Evolutionary conservation across 2,113 vertebrate genomes (phyloP).

Genomic region (Carettochelys insculpta): DNA sequence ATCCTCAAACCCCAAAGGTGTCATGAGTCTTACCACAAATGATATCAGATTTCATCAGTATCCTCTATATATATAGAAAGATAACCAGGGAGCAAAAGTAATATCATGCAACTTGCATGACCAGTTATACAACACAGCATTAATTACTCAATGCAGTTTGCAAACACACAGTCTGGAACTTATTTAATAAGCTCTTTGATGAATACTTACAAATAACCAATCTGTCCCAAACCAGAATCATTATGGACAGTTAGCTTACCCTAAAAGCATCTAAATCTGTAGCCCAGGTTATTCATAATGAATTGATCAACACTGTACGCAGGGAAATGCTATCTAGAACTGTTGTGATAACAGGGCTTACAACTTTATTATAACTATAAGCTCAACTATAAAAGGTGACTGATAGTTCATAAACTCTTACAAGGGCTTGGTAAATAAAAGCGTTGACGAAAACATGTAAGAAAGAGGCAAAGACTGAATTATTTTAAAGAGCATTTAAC

Average conservation of each 20-base stretch:
- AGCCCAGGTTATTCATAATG: constrained; percentile 33
- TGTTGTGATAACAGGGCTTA: background rate
- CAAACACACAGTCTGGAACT: constrained; percentile 7
- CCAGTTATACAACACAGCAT: constrained; percentile 17
- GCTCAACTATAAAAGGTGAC: background rate
- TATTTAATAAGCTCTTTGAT: constrained; percentile 29
- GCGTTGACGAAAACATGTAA: background rate
- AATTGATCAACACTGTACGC: constrained; percentile 14
- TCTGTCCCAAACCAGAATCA: constrained; percentile 18
- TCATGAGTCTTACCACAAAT: no score
- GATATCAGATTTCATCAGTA: background rate
- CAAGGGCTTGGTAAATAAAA: background rate
- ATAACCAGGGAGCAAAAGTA: constrained; percentile 32
- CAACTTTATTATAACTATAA: background rate
- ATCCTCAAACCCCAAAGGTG: background rate
- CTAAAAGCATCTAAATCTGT: constrained; percentile 39
- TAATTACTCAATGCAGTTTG: constrained; percentile 38
- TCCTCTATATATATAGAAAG: background rate
- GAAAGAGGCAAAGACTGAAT: background rate
- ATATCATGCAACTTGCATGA: background rate
- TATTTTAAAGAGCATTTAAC: background rate
- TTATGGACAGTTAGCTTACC: background rate
- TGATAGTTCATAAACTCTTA: background rate
- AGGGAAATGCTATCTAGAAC: constrained; percentile 22
- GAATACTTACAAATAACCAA: background rate